Conservation (phyloP, 2,113 vertebrate species). For the Tympanuchus pallidicinctus region DNA sequence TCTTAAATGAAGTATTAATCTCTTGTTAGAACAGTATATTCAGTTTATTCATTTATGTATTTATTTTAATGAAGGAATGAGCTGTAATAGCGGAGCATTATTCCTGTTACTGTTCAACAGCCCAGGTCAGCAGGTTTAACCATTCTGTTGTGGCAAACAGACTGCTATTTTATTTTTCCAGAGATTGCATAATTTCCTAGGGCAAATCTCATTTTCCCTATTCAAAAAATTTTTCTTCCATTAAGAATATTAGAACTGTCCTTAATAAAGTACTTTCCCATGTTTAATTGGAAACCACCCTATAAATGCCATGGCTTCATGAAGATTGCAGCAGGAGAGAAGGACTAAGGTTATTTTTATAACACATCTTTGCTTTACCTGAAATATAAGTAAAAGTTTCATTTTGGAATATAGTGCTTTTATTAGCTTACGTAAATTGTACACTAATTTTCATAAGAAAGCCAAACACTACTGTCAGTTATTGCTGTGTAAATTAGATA, state of each 20-base stretch:
- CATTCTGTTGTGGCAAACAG: neutral
- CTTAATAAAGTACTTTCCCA: neutral
- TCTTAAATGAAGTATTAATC: neutral
- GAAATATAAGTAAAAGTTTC: neutral
- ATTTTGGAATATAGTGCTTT: neutral
- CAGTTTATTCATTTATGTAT: neutral
- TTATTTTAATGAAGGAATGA: neutral
- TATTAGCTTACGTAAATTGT: neutral
- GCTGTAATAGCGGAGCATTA: neutral
- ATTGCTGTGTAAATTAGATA: conserved; percentile 2
- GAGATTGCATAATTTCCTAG: neutral
- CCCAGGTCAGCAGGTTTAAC: neutral
- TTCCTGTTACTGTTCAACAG: neutral
- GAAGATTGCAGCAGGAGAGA: neutral
- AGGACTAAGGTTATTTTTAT: neutral
- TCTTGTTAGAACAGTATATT: neutral
- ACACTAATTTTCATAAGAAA: neutral
- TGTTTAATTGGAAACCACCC: neutral
- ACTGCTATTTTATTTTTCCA: neutral
- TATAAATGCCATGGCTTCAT: neutral
- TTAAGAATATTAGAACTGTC: neutral
- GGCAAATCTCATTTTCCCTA: neutral
- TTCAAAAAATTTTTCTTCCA: neutral
- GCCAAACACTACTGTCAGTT: neutral
- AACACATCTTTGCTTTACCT: neutral